Evolutionary conservation across 2,797 vertebrate genomes (phyloP), one percentile per base, ranked within the genome.

Genomic region (Lates japonicus): DNA sequence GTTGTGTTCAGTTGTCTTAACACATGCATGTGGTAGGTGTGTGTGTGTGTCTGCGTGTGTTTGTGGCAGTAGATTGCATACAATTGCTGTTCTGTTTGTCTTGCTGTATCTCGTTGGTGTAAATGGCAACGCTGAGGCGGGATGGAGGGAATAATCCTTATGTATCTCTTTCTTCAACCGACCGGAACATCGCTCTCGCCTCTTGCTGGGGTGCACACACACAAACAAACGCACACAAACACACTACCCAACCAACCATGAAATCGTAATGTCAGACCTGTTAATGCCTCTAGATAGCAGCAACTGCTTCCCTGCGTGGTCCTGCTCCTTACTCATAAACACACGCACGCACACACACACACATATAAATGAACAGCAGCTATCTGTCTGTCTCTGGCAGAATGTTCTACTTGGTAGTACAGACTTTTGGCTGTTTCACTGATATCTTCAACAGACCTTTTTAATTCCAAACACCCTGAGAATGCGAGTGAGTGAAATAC

Each of bases 191-290:
- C 51, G 77, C 84, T 83, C 84, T 81, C 19, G 64, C 63, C 74
- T 86, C 87, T 92, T 85, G 81, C 86, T 71, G 54, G 62, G 68
- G 62, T 92, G 55, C 81, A 4, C 73, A 33, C 74, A 81, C 71
- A 68, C 65, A 83, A 64, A 64, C 78, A 91, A 81, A 74, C 48
- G 49, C 67, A 73, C 69, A 77, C 64, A 85, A 81, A 80, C 87
- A 68, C 83, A 84, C 87, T 57, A 77, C 54, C 83, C 90, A 88
- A 69, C 86, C 89, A 91, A 90, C 87, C 94, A 75, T 94, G 92
- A 95, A 95, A 95, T 95, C 83, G 51, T 90, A 90, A 93, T 93
- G 91, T 94, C 87, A 92, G 91, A 91, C 92, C 91, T 89, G 88
- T 92, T 94, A 94, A 95, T 91, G 85, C 85, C 88, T 88, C 70